Evolutionary conservation across 2,888 invertebrate species (phyloP).

Genomic region (Bedellia somnulentella): DNA sequence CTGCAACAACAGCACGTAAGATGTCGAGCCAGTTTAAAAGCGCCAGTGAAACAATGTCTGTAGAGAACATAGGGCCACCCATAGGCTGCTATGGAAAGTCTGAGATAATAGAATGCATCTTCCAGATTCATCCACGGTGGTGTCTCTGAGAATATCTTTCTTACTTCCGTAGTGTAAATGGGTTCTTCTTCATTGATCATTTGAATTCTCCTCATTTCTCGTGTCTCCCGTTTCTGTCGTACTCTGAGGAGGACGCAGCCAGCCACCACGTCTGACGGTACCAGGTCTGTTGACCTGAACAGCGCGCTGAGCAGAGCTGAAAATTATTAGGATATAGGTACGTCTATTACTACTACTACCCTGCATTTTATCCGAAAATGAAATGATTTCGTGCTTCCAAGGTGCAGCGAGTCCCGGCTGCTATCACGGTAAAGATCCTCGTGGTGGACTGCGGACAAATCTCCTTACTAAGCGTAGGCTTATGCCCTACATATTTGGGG

Average conservation of each 20-base stretch:
- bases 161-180: slow-evolving; percentile 65
- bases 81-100: slow-evolving; percentile 81
- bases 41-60: slow-evolving; percentile 72
- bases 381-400: not conserved
- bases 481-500: too few relatives aligned
- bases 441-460: too few relatives aligned
- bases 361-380: too few relatives aligned
- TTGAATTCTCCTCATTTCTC: slow-evolving; percentile 69
- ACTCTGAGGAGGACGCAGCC: slow-evolving; percentile 83
- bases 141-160: slow-evolving; percentile 64
- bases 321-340: too few relatives aligned
- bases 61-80: slow-evolving; percentile 88
- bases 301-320: slow-evolving; percentile 73
- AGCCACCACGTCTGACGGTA: slow-evolving; percentile 86
- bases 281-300: slow-evolving; percentile 83
- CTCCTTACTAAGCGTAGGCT: too few relatives aligned
- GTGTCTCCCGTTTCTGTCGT: slow-evolving; percentile 71
- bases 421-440: not conserved
- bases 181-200: slow-evolving; percentile 67
- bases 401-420: too few relatives aligned
- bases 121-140: slow-evolving; percentile 82
- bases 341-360: too few relatives aligned
- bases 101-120: slow-evolving; percentile 74
- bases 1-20: slow-evolving; percentile 76
- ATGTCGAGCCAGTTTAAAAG: slow-evolving; percentile 69